Base-by-base conservation (phyloP, 2,888 invertebrate genomes). In the Leptopilina myrica region DNA sequence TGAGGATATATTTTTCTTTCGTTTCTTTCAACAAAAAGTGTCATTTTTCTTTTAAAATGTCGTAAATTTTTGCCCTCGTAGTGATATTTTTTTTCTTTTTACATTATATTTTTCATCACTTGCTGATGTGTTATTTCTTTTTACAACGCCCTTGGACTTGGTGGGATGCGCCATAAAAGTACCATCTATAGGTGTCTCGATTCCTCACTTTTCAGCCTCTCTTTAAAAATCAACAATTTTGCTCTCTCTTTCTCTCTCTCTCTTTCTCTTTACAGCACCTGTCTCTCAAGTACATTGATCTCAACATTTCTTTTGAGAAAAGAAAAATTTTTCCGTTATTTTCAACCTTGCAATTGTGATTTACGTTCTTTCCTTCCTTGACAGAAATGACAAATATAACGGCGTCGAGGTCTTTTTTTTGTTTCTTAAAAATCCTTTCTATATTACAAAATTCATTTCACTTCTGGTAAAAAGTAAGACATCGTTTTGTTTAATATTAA, bases 21-120 rank as follows among this genome's bases (percentile, higher is more conserved):
- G 8, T 43, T 43, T 43, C 43, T 43, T 7, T 7, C 43, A 43
- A 43, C 8, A 43, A 43, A 43, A 43, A 8, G 43, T 49, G 46
- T 46, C 77, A 46, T 64, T 76, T 79, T 64, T 62, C 43, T 67
- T 69, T 78, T 67, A 64, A 76, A 15, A 62, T 20, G 15, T 43
- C 43, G 43, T n/a, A 59, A 59, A 15, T 73, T 78, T 80, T 64
- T 53, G 53, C 49, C 33, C 33, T n/a, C 11, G 11, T 49, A 9
- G 9, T 12, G 11, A 49, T 49, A 49, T 49, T 20, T 66, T 26
- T 40, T 56, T 33, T 33, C 26, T 15, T 59, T 56, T 73, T 20
- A 20, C 64, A 14, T 43, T 77, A 43, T 14, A 33, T 26, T 46
- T 64, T 65, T 65, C 26, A 53, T 26, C 46, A n/a, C 20, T 33